A percentile compares a stretch with the other conserved stretches of the same genome.
These are phyloP conservation scores for Megalops atlanticus DNA, from an alignment of 2,113 vertebrate genomes.

Conservation along the genomic window DNA sequence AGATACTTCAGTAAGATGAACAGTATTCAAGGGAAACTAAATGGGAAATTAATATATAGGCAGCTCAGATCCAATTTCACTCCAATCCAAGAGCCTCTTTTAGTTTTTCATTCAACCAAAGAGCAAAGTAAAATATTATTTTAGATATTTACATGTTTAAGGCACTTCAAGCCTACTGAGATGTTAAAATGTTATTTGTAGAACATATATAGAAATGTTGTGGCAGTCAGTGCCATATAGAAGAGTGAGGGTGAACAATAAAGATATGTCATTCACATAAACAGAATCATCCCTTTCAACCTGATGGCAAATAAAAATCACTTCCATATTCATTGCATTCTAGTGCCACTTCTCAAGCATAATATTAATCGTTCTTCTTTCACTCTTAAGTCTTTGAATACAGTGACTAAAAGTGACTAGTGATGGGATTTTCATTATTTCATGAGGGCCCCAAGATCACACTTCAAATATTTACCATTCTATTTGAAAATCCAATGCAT, in stretches of 20 bases:
- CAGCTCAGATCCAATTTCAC: background rate
- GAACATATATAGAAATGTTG: constrained; percentile 9
- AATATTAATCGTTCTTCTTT: background rate
- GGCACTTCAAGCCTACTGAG: background rate
- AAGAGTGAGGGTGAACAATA: constrained; percentile 33
- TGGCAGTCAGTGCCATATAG: background rate
- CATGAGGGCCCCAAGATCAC: background rate
- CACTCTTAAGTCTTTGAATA: background rate
- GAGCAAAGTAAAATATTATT: background rate
- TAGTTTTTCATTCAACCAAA: background rate
- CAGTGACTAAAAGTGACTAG: background rate
- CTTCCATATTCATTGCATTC: background rate
- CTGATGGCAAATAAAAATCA: background rate
- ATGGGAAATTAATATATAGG: background rate
- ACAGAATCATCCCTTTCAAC: constrained; percentile 9
- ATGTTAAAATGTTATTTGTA: background rate
- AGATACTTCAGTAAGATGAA: background rate
- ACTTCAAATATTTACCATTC: too few relatives aligned
- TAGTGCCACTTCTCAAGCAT: background rate
- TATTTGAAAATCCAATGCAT: too few relatives aligned
- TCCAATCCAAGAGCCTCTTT: background rate
- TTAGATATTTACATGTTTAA: background rate
- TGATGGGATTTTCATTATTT: background rate
- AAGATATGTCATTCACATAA: constrained; percentile 30
- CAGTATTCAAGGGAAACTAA: background rate